These are phyloP conservation scores for Dolichotis patagonum DNA, from an alignment of 2,113 vertebrate genomes.

Conservation along the genomic window DNA sequence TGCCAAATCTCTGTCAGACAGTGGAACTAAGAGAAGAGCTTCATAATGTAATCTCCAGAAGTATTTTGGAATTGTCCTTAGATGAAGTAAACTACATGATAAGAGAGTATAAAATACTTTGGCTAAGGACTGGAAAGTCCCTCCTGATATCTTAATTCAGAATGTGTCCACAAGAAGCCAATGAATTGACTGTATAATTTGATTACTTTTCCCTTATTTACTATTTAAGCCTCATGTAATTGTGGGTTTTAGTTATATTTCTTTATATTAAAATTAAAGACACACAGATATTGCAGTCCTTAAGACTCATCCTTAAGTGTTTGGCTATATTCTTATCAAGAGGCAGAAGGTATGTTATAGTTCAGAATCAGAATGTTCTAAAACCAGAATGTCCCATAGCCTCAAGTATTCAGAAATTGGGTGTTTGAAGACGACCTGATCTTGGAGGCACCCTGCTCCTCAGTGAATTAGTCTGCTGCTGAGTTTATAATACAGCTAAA, in stretches of 20 bases:
- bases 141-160: not conserved
- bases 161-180: not conserved
- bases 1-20: not conserved
- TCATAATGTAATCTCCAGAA: not conserved
- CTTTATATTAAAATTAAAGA: not conserved
- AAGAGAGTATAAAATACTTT: too few relatives aligned
- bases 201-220: not conserved
- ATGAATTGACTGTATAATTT: not conserved
- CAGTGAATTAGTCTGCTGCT: not conserved
- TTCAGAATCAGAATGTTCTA: not conserved
- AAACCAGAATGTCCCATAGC: not conserved
- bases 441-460: not conserved
- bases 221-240: not conserved
- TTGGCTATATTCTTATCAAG: not conserved
- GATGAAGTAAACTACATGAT: not conserved
- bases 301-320: not conserved
- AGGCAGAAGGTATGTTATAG: not conserved
- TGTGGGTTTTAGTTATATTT: not conserved
- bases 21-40: not conserved
- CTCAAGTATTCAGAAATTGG: not conserved
- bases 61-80: not conserved
- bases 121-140: not conserved
- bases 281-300: not conserved
- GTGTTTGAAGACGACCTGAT: not conserved
- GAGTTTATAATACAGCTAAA: not conserved